Base-by-base conservation (phyloP, 1,140 invertebrate genomes). In the Delia radicum region DNA sequence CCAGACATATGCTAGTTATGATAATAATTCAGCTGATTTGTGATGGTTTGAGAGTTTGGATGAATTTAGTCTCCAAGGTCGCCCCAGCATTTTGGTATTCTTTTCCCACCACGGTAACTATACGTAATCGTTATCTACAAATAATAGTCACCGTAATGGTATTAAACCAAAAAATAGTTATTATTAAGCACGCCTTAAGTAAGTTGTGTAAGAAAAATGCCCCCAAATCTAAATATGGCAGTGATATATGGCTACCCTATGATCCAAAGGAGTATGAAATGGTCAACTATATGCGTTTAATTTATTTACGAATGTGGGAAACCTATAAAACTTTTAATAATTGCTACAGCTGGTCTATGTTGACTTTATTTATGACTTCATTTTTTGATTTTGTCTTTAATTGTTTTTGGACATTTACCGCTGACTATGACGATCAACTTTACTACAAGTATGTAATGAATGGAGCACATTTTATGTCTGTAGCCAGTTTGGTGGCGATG, bases 321-420 rank as follows among this genome's bases (percentile, higher is more conserved):
- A 79, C 78, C 76, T 80, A 79, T 46, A 79, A 79, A 24, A 27
- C 62, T 0, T 74, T 84, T n/a, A 84, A 77, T 62, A 76, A 80
- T 28, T 81, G 80, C 42, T 84, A 78, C 21, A 81, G 82, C 7
- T 84, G 82, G 82, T 80, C 83, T 3, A 78, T 84, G 37, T 63
- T 82, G 26, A 77, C 76, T 0, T 42, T 84, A 13, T 78, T 82
- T 28, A 31, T 84, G 72, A 31, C 78, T 15, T 65, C 79, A 26
- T 79, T 81, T 29, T 77, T 82, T 27, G 78, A 84, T 37, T 80
- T 84, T 8, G 80, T 84, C 0, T 79, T 77, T 1, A 84, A 82
- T 63, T 77, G 80, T 1, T 84, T 80, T 67, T 84, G 82, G 81
- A 81, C 78, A 12, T 71, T 84, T 18, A 77, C 63, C 15, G 74